These are phyloP conservation scores for Ceratina japonica DNA, from an alignment of 1,140 invertebrate genomes.

Conservation along the genomic window DNA sequence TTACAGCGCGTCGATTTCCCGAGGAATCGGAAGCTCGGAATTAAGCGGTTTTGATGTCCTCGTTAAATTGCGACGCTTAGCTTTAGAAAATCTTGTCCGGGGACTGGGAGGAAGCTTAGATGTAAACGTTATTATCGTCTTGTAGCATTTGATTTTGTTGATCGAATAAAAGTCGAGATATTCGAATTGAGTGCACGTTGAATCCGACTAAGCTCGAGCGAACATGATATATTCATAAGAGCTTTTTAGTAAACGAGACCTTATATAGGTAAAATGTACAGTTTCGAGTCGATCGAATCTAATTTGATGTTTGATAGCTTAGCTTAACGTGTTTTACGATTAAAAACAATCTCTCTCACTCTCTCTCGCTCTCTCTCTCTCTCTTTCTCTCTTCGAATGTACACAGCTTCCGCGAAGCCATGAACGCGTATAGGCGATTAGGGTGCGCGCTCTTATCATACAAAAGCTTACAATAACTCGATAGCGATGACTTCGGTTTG, in stretches of 20 bases:
- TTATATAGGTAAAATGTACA: conserved; percentile 12
- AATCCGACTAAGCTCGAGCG: not conserved
- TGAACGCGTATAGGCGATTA: conserved; percentile 33
- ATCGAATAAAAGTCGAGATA: too few relatives aligned
- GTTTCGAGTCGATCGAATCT: not conserved
- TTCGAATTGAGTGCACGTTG: too few relatives aligned
- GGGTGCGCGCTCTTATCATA: conserved; percentile 49
- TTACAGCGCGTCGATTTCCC: conserved; percentile 45
- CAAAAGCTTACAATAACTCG: conserved; percentile 58
- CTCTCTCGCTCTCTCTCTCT: not conserved
- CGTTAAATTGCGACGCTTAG: too few relatives aligned
- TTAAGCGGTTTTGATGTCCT: not conserved
- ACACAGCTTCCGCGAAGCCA: not conserved
- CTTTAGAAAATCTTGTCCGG: too few relatives aligned
- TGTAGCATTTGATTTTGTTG: too few relatives aligned
- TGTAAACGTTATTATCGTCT: too few relatives aligned
- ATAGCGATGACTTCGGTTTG: conserved; percentile 39
- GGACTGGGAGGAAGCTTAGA: too few relatives aligned
- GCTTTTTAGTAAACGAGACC: not conserved
- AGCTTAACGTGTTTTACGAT: not conserved
- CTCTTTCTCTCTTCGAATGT: not conserved
- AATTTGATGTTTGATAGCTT: not conserved
- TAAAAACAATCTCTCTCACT: conserved; percentile 43
- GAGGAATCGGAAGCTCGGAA: not conserved
- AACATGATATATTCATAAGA: not conserved